A percentile compares a stretch with the other conserved stretches of the same genome.
Conservation (phyloP, 1,140 invertebrate genomes). For the Cherax destructor region DNA sequence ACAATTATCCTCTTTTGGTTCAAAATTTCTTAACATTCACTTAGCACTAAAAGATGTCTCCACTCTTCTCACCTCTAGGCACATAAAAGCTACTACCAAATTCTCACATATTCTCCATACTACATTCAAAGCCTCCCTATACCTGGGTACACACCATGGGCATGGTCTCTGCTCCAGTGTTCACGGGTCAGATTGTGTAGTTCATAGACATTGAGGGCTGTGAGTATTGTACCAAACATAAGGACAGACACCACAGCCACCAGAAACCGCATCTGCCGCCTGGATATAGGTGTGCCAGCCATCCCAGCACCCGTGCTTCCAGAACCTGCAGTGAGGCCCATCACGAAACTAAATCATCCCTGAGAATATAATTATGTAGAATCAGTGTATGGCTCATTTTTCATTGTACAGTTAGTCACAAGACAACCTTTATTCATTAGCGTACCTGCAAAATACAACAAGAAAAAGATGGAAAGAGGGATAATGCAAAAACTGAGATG, state of each 20-base stretch:
- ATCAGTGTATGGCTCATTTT: not conserved
- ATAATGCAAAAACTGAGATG: too few relatives aligned
- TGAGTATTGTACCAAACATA: conserved; percentile 73
- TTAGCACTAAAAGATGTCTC: not conserved
- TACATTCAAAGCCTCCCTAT: not conserved
- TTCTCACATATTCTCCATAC: too few relatives aligned
- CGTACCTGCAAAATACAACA: too few relatives aligned
- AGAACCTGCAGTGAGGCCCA: not conserved
- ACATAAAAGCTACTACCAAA: not conserved
- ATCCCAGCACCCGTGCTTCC: not conserved
- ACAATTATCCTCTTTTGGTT: too few relatives aligned
- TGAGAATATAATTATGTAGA: not conserved
- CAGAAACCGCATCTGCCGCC: conserved; percentile 57
- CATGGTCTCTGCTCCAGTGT: conserved; percentile 56
- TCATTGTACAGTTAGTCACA: too few relatives aligned
- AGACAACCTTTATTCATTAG: too few relatives aligned
- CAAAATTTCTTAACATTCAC: too few relatives aligned
- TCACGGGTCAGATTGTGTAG: conserved; percentile 73
- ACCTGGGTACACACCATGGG: not conserved
- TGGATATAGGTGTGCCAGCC: conserved; percentile 26
- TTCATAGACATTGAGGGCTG: conserved; percentile 74
- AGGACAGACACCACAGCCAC: conserved; percentile 69
- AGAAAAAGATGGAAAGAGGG: too few relatives aligned
- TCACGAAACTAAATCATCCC: not conserved
- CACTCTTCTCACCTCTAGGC: not conserved